Evolutionary conservation across 2,797 vertebrate species (phyloP).

Genomic region (Enteromius treurensis): DNA sequence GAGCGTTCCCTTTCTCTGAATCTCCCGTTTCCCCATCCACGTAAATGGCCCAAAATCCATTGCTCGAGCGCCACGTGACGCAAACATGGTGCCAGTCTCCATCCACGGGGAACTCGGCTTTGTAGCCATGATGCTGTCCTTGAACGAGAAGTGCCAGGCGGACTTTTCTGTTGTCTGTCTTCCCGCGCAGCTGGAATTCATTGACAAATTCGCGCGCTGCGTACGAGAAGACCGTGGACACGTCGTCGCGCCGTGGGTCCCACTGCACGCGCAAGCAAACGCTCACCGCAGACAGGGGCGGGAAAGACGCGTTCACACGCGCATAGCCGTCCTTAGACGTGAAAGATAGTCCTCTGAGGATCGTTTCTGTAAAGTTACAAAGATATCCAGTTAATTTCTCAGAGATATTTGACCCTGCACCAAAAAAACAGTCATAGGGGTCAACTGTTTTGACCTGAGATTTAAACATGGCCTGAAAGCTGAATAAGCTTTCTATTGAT

Average conservation of each 20-base stretch:
- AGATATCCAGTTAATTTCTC: neutral
- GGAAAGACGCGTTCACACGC: constrained; percentile 77
- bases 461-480: neutral
- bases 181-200: constrained; percentile 88
- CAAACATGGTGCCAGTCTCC: constrained; percentile 88
- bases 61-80: constrained; percentile 78
- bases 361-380: constrained; percentile 61
- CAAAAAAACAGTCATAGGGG: neutral
- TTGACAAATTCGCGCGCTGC: constrained; percentile 82
- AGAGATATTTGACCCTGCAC: neutral
- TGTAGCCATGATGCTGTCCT: constrained; percentile 85
- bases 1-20: constrained; percentile 64
- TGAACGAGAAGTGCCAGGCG: constrained; percentile 85
- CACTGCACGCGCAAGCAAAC: constrained; percentile 86
- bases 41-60: constrained; percentile 81
- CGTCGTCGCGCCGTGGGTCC: constrained; percentile 71
- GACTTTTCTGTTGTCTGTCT: constrained; percentile 71
- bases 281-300: constrained; percentile 76
- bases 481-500: neutral
- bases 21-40: constrained; percentile 80
- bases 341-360: constrained; percentile 77
- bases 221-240: constrained; percentile 86
- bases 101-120: constrained; percentile 78
- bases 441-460: neutral
- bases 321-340: constrained; percentile 79